Evolutionary conservation across 1,140 invertebrate genomes (phyloP).

Genomic region (Diprion similis): DNA sequence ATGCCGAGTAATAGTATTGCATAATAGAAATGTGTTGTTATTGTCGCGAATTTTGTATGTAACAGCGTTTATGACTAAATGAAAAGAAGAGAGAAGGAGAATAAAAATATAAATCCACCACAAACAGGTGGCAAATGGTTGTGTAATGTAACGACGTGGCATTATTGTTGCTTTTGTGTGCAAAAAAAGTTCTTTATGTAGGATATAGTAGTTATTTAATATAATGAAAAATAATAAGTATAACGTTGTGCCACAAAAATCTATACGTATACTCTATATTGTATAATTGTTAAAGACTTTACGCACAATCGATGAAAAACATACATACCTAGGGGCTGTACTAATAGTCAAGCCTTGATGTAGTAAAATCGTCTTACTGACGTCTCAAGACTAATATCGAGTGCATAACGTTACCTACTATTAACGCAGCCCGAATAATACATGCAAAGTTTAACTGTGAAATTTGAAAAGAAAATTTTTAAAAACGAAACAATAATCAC

Average conservation of each 20-base stretch:
- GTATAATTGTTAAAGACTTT: neutral
- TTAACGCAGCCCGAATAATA: neutral
- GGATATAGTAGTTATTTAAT: neutral
- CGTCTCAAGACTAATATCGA: too few relatives aligned
- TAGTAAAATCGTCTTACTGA: too few relatives aligned
- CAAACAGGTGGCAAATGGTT: neutral
- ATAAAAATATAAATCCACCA: neutral
- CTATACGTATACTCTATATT: neutral
- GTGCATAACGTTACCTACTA: neutral
- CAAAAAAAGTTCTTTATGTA: neutral
- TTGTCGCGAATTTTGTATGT: neutral
- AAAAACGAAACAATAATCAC: constrained; percentile 15
- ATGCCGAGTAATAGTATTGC: too few relatives aligned
- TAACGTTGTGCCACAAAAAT: constrained; percentile 11
- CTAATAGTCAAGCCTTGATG: too few relatives aligned
- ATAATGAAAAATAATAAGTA: neutral
- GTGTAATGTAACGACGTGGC: neutral
- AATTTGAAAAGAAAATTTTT: constrained; percentile 15
- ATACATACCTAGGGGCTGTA: too few relatives aligned
- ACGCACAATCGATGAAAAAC: neutral
- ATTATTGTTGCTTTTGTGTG: constrained; percentile 16
- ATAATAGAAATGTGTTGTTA: too few relatives aligned
- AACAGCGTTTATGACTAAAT: neutral
- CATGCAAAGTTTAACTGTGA: neutral
- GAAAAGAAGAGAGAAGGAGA: neutral